These are phyloP conservation scores for Meloidogyne floridensis DNA, from an alignment of 1,140 invertebrate species.

Conservation along the genomic window DNA sequence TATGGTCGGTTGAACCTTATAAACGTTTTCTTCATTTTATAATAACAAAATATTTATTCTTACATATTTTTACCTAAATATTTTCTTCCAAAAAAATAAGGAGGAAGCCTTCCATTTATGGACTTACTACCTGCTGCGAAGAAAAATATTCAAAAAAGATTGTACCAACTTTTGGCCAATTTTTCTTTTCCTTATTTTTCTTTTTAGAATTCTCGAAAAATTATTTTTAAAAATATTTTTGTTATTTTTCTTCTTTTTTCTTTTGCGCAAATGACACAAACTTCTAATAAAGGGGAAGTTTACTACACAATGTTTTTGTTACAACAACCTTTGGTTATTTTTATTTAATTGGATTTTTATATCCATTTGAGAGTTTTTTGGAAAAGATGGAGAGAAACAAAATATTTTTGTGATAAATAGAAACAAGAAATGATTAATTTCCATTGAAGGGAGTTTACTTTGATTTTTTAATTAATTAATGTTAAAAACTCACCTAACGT, in stretches of 20 bases:
- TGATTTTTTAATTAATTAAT: too few species aligned
- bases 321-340: not conserved
- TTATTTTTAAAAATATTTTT: not conserved
- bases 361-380: too few species aligned
- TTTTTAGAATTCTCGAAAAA: not conserved
- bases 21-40: not conserved
- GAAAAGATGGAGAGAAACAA: too few species aligned
- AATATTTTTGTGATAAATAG: too few species aligned
- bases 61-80: not conserved
- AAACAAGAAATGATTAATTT: too few species aligned
- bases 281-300: not conserved
- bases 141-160: not conserved
- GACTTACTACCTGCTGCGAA: not conserved
- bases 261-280: not conserved
- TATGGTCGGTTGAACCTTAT: too few species aligned
- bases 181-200: not conserved
- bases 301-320: conserved; percentile 4
- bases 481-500: too few species aligned
- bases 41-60: not conserved
- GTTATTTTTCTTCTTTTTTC: not conserved
- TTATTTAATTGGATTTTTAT: not conserved
- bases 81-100: not conserved
- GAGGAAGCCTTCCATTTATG: too few species aligned
- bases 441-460: too few species aligned
- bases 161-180: not conserved